phyloP scores from a whole-genome alignment of 2,888 invertebrate genomes.

The Dynastes hyllus region DNA sequence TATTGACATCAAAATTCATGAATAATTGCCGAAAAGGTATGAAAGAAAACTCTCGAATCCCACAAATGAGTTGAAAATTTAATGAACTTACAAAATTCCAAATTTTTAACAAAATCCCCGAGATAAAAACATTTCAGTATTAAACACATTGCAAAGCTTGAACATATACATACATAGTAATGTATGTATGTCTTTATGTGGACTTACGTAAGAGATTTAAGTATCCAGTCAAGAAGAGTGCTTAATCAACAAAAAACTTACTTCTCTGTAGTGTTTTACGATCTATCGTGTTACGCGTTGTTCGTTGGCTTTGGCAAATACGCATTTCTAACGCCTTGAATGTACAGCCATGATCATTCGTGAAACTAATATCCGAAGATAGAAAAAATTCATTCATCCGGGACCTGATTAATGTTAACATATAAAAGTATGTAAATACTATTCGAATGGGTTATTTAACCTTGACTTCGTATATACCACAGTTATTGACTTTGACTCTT shows the following conservation, averaged over 20 bases:
- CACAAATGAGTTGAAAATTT: too few relatives aligned
- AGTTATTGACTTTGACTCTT: conserved; percentile 43
- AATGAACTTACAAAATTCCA: too few relatives aligned
- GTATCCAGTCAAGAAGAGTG: too few relatives aligned
- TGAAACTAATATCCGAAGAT: background rate
- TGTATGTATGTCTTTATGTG: too few relatives aligned
- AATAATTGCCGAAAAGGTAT: too few relatives aligned
- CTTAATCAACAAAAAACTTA: too few relatives aligned
- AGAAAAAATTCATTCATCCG: conserved; percentile 15
- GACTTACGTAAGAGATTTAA: too few relatives aligned
- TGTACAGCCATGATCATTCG: background rate
- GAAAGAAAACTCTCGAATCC: too few relatives aligned
- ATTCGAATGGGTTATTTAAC: conserved; percentile 31
- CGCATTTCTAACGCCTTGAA: background rate
- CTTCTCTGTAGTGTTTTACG: background rate
- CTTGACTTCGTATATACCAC: conserved; percentile 25
- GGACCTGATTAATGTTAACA: conserved; percentile 21
- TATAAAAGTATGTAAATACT: conserved; percentile 25
- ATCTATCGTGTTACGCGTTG: conserved; percentile 3
- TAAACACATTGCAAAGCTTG: background rate
- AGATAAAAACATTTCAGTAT: too few relatives aligned
- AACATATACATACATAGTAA: background rate
- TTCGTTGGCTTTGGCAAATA: too few relatives aligned
- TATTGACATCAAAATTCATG: too few relatives aligned
- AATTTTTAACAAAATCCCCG: too few relatives aligned